Conservation (phyloP, 2,113 vertebrate genomes). For the Phocoena phocoena region DNA sequence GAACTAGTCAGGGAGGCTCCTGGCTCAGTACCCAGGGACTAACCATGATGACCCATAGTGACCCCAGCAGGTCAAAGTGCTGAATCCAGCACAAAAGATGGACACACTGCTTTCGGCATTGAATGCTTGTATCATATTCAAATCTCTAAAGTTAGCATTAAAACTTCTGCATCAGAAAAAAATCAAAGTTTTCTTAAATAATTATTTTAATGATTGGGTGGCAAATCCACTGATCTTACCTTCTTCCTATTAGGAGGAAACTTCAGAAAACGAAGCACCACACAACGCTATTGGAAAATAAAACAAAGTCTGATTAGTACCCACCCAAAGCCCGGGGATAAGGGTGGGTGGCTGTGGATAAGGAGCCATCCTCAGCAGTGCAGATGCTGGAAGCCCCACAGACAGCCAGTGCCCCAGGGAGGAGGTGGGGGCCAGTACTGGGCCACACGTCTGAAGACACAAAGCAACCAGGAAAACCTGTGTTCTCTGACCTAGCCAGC, state of each 20-base stretch:
- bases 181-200: neutral
- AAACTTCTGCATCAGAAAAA: neutral
- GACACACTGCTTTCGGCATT: neutral
- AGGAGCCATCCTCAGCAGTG: neutral
- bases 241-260: constrained; percentile 89
- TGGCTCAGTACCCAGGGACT: neutral
- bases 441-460: neutral
- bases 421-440: rapidly evolving
- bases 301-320: constrained; percentile 17
- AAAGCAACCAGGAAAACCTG: neutral
- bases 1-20: neutral
- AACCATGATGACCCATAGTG: neutral
- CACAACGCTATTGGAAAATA: constrained; percentile 87
- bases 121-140: neutral
- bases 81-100: neutral
- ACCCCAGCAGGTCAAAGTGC: neutral
- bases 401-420: neutral
- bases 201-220: neutral
- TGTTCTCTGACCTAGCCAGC: neutral
- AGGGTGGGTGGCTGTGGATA: no score
- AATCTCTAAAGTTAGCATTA: constrained; percentile 18
- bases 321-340: neutral
- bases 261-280: constrained; percentile 95
- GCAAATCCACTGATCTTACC: constrained; percentile 80
- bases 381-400: neutral